A percentile compares a stretch with the other conserved stretches of the same genome.
These are phyloP conservation scores for Athene noctua DNA, from an alignment of 2,113 vertebrate genomes.

Conservation along the genomic window DNA sequence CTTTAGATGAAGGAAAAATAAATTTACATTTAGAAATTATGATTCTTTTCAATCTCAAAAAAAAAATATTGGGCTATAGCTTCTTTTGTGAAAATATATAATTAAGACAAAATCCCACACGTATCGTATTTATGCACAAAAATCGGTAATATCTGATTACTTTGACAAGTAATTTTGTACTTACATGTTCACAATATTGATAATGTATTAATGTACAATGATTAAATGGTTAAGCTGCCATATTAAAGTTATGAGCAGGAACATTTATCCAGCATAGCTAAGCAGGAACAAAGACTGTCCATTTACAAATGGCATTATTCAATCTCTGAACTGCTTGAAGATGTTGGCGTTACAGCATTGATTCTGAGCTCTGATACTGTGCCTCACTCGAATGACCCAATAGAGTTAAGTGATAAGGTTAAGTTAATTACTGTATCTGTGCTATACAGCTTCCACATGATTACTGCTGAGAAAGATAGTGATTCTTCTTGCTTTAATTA, in stretches of 20 bases:
- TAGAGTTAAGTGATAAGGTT: constrained; percentile 91
- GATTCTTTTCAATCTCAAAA: neutral
- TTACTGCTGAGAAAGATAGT: constrained; percentile 85
- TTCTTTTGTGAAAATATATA: constrained; percentile 22
- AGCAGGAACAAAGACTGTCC: constrained; percentile 66
- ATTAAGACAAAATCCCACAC: constrained; percentile 31
- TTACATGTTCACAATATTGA: constrained; percentile 72
- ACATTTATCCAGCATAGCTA: constrained; percentile 50
- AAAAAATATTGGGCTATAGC: neutral
- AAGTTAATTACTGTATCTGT: constrained; percentile 89
- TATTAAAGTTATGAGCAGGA: constrained; percentile 61
- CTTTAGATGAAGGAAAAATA: constrained; percentile 15
- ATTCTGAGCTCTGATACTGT: constrained; percentile 75
- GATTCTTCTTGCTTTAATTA: constrained; percentile 92
- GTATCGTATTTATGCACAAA: constrained; percentile 54
- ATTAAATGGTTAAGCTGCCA: constrained; percentile 77
- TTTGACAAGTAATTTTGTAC: constrained; percentile 74
- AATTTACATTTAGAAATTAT: neutral
- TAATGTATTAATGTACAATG: constrained; percentile 75
- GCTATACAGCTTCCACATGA: constrained; percentile 86
- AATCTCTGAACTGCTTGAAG: constrained; percentile 46
- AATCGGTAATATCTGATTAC: constrained; percentile 71
- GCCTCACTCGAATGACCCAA: constrained; percentile 82
- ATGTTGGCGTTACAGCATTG: constrained; percentile 58
- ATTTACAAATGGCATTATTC: constrained; percentile 62